Conservation (phyloP, 2,797 vertebrate genomes). For the Cyclopterus lumpus region DNA sequence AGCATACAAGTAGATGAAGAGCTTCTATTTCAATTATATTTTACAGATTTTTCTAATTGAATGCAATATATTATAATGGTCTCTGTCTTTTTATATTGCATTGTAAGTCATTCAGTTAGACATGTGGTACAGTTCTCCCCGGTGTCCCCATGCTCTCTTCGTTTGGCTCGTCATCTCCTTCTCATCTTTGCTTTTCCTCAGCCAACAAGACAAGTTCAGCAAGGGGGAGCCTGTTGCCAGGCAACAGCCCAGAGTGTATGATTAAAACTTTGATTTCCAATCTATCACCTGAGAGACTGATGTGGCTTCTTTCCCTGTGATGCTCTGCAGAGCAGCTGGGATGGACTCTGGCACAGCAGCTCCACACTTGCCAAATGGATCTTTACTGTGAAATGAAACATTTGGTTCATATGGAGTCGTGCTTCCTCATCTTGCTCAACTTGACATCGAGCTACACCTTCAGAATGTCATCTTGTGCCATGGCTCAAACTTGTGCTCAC, state of each 20-base stretch:
- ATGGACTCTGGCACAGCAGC: slow-evolving; percentile 48
- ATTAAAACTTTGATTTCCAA: slow-evolving; percentile 86
- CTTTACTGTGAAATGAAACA: slow-evolving; percentile 68
- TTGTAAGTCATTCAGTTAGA: slow-evolving; percentile 26
- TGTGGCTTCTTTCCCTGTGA: slow-evolving; percentile 69
- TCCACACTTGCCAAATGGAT: slow-evolving; percentile 55
- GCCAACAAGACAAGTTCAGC: slow-evolving; percentile 66
- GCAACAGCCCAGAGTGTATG: slow-evolving; percentile 79
- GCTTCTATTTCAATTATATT: slow-evolving; percentile 6
- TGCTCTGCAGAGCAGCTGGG: slow-evolving; percentile 66
- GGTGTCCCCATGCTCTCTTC: slow-evolving; percentile 28
- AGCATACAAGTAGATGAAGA: background rate
- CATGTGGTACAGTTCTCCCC: slow-evolving; percentile 34
- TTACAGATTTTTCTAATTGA: slow-evolving; percentile 13
- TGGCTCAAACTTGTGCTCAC: slow-evolving; percentile 15
- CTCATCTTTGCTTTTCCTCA: slow-evolving; percentile 70
- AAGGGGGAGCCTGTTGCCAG: slow-evolving; percentile 77
- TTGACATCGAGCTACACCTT: slow-evolving; percentile 17
- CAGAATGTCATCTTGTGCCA: slow-evolving; percentile 24
- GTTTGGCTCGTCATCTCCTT: slow-evolving; percentile 58
- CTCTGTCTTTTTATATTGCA: slow-evolving; percentile 37
- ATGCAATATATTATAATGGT: background rate
- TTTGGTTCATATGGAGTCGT: slow-evolving; percentile 52
- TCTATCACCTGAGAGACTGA: slow-evolving; percentile 79
- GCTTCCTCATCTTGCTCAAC: slow-evolving; percentile 29